A percentile compares a stretch with the other conserved stretches of the same genome.
phyloP scores from a whole-genome alignment of 35 echinoderm and acorn worm species.

The Chiridota heheva region DNA sequence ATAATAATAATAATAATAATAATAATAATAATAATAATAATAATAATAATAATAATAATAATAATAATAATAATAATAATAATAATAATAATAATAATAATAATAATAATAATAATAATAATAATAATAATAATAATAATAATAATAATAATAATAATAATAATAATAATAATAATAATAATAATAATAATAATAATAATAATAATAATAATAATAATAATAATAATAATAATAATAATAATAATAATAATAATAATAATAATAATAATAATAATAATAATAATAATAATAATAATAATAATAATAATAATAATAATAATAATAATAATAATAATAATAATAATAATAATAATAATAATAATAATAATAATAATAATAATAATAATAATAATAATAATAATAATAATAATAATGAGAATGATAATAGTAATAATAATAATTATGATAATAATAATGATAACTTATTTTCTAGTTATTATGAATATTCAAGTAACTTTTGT shows the following conservation, averaged over 20 bases:
- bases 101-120: background rate
- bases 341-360: conserved; percentile 11
- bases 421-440: too few relatives aligned
- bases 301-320: conserved; percentile 11
- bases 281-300: conserved; percentile 11
- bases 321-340: conserved; percentile 11
- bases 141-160: conserved; percentile 11
- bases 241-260: conserved; percentile 11
- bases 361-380: conserved; percentile 11
- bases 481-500: too few relatives aligned
- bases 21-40: background rate
- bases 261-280: conserved; percentile 11
- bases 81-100: background rate
- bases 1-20: too few relatives aligned
- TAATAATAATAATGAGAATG: too few relatives aligned
- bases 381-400: conserved; percentile 11
- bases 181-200: conserved; percentile 11
- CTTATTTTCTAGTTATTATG: too few relatives aligned
- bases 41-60: background rate
- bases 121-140: conserved; percentile 8
- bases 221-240: conserved; percentile 11
- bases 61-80: background rate
- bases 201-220: conserved; percentile 11
- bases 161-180: conserved; percentile 11
- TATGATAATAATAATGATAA: too few relatives aligned